Percentiles rank a stretch among this genome's conserved stretches.
Conservation (phyloP, 35 echinoderm and acorn worm genomes). For the Hemicentrotus pulcherrimus region DNA sequence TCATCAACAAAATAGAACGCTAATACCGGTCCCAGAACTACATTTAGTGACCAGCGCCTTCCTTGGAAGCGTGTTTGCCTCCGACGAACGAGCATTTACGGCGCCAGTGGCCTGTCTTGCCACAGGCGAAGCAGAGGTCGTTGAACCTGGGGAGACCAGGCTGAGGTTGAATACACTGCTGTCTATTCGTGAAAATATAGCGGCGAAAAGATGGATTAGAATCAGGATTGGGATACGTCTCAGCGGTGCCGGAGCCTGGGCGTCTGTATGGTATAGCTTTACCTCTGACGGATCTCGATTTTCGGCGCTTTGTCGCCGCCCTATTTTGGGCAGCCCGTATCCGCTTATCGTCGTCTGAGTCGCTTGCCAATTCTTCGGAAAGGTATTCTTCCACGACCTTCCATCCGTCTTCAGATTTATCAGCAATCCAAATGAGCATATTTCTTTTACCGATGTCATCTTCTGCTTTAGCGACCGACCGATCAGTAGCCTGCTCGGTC, state of each 20-base stretch:
- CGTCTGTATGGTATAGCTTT: background rate
- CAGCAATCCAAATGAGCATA: too few species aligned
- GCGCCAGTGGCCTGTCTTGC: too few species aligned
- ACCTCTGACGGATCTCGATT: background rate
- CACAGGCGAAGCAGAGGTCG: too few species aligned
- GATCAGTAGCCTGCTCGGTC: too few species aligned
- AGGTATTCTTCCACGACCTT: conserved; percentile 47
- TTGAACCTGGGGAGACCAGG: background rate
- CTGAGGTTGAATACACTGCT: background rate
- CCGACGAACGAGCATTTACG: too few species aligned
- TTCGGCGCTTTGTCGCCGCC: background rate
- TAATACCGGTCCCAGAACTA: too few species aligned
- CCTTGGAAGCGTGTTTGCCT: too few species aligned
- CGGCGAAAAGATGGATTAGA: too few species aligned
- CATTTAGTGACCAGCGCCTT: too few species aligned
- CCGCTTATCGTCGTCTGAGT: conserved; percentile 14
- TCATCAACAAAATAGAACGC: too few species aligned
- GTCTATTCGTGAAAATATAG: background rate
- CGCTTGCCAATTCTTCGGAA: conserved; percentile 27
- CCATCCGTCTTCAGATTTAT: conserved; percentile 52
- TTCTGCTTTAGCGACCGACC: too few species aligned
- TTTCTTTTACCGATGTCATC: too few species aligned
- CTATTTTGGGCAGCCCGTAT: conserved; percentile 14
- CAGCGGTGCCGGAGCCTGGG: background rate
- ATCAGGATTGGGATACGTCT: background rate